phyloP scores from a whole-genome alignment of 2,113 vertebrate species.

The Ascaphus truei region DNA sequence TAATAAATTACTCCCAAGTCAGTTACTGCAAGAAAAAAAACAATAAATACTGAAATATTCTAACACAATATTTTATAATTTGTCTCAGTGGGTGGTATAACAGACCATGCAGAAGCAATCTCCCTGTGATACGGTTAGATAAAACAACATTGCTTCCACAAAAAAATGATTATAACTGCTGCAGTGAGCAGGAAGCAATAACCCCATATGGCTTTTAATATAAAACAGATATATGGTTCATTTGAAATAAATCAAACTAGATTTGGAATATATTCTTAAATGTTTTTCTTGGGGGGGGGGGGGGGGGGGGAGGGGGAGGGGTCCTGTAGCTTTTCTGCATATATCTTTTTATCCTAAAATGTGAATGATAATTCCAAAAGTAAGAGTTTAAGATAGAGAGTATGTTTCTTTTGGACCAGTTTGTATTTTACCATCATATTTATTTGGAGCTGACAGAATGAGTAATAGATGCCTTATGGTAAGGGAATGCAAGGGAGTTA shows the following conservation, averaged over 20 bases:
- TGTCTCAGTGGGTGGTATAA: no score
- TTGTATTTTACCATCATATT: slow-evolving; percentile 34
- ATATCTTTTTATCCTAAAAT: no score
- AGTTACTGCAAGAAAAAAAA: no score
- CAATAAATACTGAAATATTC: no score
- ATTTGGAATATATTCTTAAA: no score
- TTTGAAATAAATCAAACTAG: neutral
- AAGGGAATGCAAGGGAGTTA: slow-evolving; percentile 62
- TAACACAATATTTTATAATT: no score
- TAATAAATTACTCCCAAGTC: no score
- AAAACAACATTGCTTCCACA: neutral
- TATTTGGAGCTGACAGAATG: slow-evolving; percentile 48
- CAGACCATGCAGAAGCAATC: no score
- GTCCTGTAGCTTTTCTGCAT: no score
- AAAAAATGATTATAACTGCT: neutral
- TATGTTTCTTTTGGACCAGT: slow-evolving; percentile 14
- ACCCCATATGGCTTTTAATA: neutral
- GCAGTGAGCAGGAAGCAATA: neutral
- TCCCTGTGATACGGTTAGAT: neutral
- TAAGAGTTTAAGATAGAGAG: slow-evolving; percentile 36
- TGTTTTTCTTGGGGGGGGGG: no score
- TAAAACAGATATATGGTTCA: neutral
- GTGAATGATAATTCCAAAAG: slow-evolving; percentile 49
- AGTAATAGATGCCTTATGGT: slow-evolving; percentile 61
- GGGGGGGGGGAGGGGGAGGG: no score